Base-by-base conservation (phyloP, 2,797 vertebrate genomes). In the Oreochromis grahami region DNA sequence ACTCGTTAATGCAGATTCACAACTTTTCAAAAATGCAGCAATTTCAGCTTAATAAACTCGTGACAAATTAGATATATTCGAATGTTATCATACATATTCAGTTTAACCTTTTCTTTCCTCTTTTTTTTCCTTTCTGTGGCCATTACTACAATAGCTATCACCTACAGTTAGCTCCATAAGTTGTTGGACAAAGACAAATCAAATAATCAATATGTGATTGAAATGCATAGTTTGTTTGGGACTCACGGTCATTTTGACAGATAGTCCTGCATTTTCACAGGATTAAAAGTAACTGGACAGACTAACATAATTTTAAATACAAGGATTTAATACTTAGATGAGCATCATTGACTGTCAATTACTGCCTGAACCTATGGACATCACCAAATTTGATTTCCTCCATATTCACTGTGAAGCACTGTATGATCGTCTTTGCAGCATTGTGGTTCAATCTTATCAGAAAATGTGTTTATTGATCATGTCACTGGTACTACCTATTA, bases 381-480 rank as follows among this genome's bases (percentile, higher is more conserved):
- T 48, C 9, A 43, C 3, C 36, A 68, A 68, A 41, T 41, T 24
- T 9, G 5, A 41, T 41, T 63, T 36, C 60, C 63, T 68, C n/a
- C 63, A 17, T 68, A n/a, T 38, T 8, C 43, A 72, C 43, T 32
- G 43, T n/a, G 43, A 32, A 72, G 43, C n/a, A 12, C 45, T 29
- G 68, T 32, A 6, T 29, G 24, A 72, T 72, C 0, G 0, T 26
- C 15, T 48, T 12, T 24, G 24, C 14, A 48, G 6, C 14, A 45
- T 48, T 48, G 48, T 17, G 65, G 14, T 45, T 45, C 14, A 45
- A 32, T 1, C 43, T 29, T 11, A 72, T 29, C 41, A 72, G 68
- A 48, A 45, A 45, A n/a, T n/a, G n/a, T n/a, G n/a, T n/a, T n/a
- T n/a, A n/a, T n/a, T n/a, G n/a, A n/a, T n/a, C n/a, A n/a, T n/a